Base-by-base conservation (phyloP, 2,888 invertebrate species). In the Seira musarum region DNA sequence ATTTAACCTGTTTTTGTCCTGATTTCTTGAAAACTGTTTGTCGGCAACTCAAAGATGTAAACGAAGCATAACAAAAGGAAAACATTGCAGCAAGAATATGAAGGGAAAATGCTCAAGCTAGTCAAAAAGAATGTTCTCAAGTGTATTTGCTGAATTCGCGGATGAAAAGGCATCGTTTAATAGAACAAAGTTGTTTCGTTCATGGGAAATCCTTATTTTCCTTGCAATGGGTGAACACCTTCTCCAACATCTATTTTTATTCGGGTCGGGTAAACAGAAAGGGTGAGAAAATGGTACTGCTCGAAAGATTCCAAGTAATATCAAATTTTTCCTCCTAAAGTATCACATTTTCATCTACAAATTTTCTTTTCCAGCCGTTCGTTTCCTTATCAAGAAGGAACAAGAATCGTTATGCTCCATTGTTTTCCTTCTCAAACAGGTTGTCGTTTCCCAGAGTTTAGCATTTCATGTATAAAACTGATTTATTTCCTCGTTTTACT, bases 331-430 rank as follows among this genome's bases (percentile, higher is more conserved):
- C 30, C 8, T 8, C 8, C 30, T 8, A 8, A 53, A 15, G 15
- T 53, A 53, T 53, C 53, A 13, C 53, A 53, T 53, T 53, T 53
- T 3, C 53, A 53, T 53, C 53, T 53, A 53, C 53, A 53, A 17
- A 30, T 30, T 30, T 30, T 30, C 30, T 8, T 30, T 8, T 5
- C 30, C 8, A 30, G 8, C 30, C 8, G 30, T 30, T 30, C n/a
- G n/a, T 30, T 30, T 30, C 30, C 30, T 30, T 30, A 30, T 30
- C 30, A 30, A 30, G 30, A 30, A 30, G 3, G 30, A 30, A 30
- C 30, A 13, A 53, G 53, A 53, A 53, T 53, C 15, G 15, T 53
- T 8, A 8, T 15, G 53, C 53, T 13, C 15, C 53, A 53, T 53
- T 53, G 53, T 53, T 53, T 17, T 53, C 17, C 3, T 53, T 13